Evolutionary conservation across 2,888 invertebrate genomes (phyloP).

Genomic region (Unio delphinus): DNA sequence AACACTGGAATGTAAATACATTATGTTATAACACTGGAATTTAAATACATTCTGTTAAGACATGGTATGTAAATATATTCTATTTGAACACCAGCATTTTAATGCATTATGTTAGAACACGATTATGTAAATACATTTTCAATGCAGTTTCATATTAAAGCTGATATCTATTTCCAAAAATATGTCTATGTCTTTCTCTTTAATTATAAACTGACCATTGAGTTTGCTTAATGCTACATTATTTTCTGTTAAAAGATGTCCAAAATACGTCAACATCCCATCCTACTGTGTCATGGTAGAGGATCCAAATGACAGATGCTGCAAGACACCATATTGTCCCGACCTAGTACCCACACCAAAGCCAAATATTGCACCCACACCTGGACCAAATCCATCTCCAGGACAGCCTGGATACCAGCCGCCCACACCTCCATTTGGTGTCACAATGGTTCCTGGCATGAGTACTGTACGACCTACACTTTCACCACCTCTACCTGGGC

Average conservation of each 20-base stretch:
- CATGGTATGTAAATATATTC: no score
- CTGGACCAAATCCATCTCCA: constrained; percentile 16
- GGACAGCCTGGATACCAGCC: constrained; percentile 23
- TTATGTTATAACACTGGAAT: no score
- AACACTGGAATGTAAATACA: no score
- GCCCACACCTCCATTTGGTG: constrained; percentile 7
- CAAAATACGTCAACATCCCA: constrained; percentile 40
- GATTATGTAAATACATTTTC: no score
- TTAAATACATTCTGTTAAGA: no score
- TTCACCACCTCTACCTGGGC: constrained; percentile 2
- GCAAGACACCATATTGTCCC: constrained; percentile 41
- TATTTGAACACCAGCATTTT: no score
- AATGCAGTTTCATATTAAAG: no score
- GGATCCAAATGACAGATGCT: constrained; percentile 46
- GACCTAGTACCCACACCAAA: constrained; percentile 32
- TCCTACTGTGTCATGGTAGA: constrained; percentile 43
- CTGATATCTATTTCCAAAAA: no score
- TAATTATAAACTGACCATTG: no score
- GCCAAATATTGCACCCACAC: constrained; percentile 33
- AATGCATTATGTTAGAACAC: no score
- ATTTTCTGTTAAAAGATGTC: constrained; percentile 30
- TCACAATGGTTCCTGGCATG: constrained; percentile 9
- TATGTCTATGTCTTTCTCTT: no score
- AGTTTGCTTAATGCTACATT: no score
- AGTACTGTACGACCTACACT: not conserved